Percentiles rank a stretch among this genome's conserved stretches.
Conservation (phyloP, 2,797 vertebrate genomes). For the Moxostoma hubbsi region DNA sequence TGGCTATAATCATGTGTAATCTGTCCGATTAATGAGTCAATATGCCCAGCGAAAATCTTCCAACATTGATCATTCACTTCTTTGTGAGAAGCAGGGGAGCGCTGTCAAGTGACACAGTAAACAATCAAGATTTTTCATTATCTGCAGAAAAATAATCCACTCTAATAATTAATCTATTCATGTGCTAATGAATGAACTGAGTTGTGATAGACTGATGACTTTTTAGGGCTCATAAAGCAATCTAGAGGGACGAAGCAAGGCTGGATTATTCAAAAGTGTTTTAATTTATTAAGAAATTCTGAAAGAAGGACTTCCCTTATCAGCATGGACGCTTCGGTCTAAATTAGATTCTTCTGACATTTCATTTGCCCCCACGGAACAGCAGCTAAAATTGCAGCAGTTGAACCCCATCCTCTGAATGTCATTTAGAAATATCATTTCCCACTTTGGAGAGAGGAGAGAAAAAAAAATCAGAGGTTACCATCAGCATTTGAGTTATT, state of each 20-base stretch:
- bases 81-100: constrained; percentile 36
- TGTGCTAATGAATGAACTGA: constrained; percentile 64
- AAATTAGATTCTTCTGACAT: constrained; percentile 71
- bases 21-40: constrained; percentile 33
- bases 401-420: constrained; percentile 39
- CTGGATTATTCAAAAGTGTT: constrained; percentile 73
- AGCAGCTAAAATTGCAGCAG: constrained; percentile 53
- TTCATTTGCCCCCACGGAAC: constrained; percentile 57
- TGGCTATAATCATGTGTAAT: constrained; percentile 40
- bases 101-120: constrained; percentile 46
- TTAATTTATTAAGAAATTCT: constrained; percentile 78
- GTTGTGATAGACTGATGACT: constrained; percentile 72
- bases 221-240: constrained; percentile 78
- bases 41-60: constrained; percentile 33
- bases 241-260: constrained; percentile 67
- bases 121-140: constrained; percentile 66
- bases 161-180: constrained; percentile 52
- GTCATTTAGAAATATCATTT: constrained; percentile 49
- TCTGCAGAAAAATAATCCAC: constrained; percentile 71
- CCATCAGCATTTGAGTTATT: constrained; percentile 27
- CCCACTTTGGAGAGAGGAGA: constrained; percentile 25
- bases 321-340: constrained; percentile 69
- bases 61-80: constrained; percentile 28
- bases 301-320: constrained; percentile 71
- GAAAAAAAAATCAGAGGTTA: constrained; percentile 21